A percentile compares a stretch with the other conserved stretches of the same genome.
Conservation (phyloP, 2,113 vertebrate species). For the Colius striatus region DNA sequence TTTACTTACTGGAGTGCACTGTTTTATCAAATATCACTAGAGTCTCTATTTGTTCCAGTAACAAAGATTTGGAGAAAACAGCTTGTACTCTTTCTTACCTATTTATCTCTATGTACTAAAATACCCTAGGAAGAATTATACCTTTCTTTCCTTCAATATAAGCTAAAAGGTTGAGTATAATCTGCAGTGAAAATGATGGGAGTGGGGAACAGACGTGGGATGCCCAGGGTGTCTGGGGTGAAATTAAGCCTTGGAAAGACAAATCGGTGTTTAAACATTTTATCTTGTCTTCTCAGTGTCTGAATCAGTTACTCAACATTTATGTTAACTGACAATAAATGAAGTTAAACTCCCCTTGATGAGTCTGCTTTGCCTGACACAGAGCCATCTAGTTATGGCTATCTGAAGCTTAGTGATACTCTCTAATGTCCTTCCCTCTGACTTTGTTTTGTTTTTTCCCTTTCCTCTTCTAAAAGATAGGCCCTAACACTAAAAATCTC, state of each 20-base stretch:
- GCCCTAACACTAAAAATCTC: not conserved
- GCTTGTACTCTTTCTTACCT: not conserved
- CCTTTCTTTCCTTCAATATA: not conserved
- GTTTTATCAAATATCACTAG: not conserved
- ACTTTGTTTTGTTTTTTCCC: not conserved
- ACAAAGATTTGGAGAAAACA: not conserved
- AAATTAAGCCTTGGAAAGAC: not conserved
- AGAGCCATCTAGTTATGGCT: not conserved
- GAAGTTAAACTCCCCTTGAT: not conserved
- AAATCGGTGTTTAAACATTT: not conserved
- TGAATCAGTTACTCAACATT: not conserved
- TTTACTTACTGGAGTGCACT: not conserved
- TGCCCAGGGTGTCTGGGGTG: too few relatives aligned
- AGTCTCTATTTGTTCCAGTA: not conserved
- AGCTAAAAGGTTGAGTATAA: not conserved
- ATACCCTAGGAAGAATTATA: not conserved
- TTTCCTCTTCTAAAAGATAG: not conserved
- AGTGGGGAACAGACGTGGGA: not conserved
- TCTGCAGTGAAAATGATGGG: not conserved
- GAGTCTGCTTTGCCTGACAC: not conserved
- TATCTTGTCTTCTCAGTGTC: not conserved
- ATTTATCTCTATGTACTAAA: not conserved
- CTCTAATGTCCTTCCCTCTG: not conserved
- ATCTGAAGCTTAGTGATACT: not conserved
- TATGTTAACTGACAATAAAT: not conserved